These are phyloP conservation scores for Dryomyza anilis DNA, from an alignment of 2,888 invertebrate species.

Conservation along the genomic window DNA sequence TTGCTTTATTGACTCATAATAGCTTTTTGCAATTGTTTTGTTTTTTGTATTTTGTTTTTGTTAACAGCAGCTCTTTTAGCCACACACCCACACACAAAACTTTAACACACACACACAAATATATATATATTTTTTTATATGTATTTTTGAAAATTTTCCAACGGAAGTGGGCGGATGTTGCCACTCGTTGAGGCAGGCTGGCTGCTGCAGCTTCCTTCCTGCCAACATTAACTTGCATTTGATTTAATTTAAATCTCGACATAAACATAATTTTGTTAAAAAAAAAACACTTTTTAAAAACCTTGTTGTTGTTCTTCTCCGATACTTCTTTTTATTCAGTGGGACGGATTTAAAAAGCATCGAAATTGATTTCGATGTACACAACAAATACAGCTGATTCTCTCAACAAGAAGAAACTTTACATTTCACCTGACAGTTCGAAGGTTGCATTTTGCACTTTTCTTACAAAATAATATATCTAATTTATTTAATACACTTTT, in stretches of 20 bases:
- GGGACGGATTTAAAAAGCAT: neutral
- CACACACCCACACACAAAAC: no score
- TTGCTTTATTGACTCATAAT: no score
- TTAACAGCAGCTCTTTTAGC: no score
- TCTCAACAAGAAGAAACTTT: neutral
- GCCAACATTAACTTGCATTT: no score
- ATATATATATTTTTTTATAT: no score
- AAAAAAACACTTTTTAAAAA: neutral
- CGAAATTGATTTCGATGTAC: neutral
- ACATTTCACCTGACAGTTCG: neutral
- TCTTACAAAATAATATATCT: neutral
- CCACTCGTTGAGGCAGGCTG: neutral
- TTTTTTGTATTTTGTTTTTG: no score
- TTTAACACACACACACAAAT: no score
- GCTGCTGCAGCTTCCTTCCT: no score
- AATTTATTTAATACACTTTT: neutral
- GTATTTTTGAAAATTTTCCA: no score
- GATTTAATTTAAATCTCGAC: no score
- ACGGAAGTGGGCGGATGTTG: neutral
- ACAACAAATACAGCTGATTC: constrained; percentile 5
- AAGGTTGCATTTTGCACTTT: neutral
- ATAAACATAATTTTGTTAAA: no score
- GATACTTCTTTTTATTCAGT: neutral
- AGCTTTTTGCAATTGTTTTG: no score
- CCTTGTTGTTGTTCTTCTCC: neutral